Percentiles rank a stretch among this genome's conserved stretches.
These are phyloP conservation scores for Mizuhopecten yessoensis DNA, from an alignment of 1,140 invertebrate genomes.

Conservation along the genomic window DNA sequence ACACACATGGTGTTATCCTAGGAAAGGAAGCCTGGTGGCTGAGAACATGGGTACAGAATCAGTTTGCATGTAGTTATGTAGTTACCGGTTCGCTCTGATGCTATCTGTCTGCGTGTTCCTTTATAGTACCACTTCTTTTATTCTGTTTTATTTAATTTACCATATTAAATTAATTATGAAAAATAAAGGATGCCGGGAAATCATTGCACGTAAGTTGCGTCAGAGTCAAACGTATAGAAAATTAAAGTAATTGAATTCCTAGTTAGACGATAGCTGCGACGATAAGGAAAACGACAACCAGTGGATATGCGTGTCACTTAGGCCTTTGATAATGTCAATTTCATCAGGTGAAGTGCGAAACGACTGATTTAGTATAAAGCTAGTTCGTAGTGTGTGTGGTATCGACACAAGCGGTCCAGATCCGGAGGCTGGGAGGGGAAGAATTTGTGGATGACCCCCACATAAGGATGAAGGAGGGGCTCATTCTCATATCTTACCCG, in stretches of 20 bases:
- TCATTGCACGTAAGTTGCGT: not conserved
- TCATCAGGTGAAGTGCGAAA: not conserved
- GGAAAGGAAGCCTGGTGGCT: too few relatives aligned
- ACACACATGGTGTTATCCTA: too few relatives aligned
- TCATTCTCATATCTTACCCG: too few relatives aligned
- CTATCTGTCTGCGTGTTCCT: not conserved
- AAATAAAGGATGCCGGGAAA: constrained; percentile 19
- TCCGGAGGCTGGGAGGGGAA: too few relatives aligned
- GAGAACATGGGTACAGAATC: too few relatives aligned
- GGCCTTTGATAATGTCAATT: not conserved
- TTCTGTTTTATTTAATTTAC: constrained; percentile 36
- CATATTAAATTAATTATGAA: constrained; percentile 40
- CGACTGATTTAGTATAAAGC: not conserved
- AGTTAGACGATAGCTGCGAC: not conserved
- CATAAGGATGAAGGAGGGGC: too few relatives aligned
- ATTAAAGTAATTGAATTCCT: constrained; percentile 23
- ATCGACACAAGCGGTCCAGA: too few relatives aligned
- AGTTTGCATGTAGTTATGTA: not conserved
- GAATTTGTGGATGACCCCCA: too few relatives aligned
- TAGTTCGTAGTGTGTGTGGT: not conserved
- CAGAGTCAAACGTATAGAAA: constrained; percentile 13
- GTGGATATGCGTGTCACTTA: not conserved
- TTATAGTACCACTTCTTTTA: not conserved
- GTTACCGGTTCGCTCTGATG: not conserved
- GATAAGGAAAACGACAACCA: not conserved